Conservation (phyloP, 2,113 vertebrate genomes). For the Mionectes macconnelli region DNA sequence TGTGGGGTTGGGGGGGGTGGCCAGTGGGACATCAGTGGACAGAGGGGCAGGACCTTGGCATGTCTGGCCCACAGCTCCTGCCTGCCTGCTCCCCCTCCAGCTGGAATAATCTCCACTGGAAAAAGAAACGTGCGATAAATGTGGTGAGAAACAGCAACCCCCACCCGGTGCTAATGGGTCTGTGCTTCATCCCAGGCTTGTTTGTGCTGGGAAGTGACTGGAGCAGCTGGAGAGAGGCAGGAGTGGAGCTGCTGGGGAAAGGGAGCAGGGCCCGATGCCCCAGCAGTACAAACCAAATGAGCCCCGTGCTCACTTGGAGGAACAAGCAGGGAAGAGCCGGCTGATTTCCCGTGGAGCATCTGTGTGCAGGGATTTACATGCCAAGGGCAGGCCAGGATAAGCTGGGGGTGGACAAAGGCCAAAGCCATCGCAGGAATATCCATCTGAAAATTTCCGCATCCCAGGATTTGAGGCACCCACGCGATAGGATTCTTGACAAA, state of each 20-base stretch:
- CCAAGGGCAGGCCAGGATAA: not conserved
- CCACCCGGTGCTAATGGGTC: accelerated
- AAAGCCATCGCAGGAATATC: accelerated
- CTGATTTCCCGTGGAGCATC: not conserved
- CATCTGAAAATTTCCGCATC: not conserved
- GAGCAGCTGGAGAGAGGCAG: not conserved
- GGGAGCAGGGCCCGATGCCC: accelerated
- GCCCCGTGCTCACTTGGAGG: accelerated
- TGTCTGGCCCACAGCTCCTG: accelerated
- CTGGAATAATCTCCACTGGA: not conserved
- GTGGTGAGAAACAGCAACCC: not conserved
- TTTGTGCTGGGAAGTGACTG: not conserved
- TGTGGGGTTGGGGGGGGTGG: not conserved
- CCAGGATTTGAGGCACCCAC: not conserved
- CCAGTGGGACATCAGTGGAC: not conserved
- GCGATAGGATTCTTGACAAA: accelerated
- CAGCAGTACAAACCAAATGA: accelerated
- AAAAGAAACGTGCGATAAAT: not conserved
- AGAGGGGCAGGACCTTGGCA: too few species aligned
- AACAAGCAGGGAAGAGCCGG: not conserved
- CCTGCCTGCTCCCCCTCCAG: not conserved
- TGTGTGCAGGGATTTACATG: not conserved
- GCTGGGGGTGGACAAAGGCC: not conserved
- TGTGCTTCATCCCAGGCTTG: not conserved
- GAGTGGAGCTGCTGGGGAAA: not conserved